Base-by-base conservation (phyloP, 53 echinoderm and acorn worm genomes). In the Stichopus horrens region DNA sequence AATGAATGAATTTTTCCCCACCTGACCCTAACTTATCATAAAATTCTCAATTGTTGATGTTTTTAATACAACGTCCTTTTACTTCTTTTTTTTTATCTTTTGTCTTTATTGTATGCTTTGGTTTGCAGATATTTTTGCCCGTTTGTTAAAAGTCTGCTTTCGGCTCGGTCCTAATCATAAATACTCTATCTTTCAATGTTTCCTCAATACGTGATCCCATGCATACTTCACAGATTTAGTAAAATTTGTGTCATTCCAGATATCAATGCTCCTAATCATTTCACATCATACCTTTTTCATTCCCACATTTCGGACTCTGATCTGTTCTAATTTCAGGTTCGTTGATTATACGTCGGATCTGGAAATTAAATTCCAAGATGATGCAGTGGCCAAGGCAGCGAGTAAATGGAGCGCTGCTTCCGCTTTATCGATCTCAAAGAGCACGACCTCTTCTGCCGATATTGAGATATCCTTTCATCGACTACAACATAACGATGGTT, bases 341-440 rank as follows among this genome's bases (percentile, higher is more conserved):
- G 63, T 53, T 20, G 88, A 79, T 71, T 92, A 90, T 82, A 88
- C 94, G 8, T 88, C 88, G 4, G 94, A 94, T 67, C 66, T 92
- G 11, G n/a, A 90, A 5, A 57, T 52, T 21, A 52, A 86, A 18
- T 86, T 86, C 11, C 88, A 55, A 21, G 79, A 76, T 8, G 81
- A 88, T 7, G 94, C 90, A 6, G 74, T 94, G 57, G 51, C 66
- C 59, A 88, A 68, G 16, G 94, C 92, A 11, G 73, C 88, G n/a
- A 21, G 52, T 7, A 66, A 85, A 16, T 85, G 85, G 85, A 53
- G 85, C 52, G 85, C 85, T 9, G 85, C 66, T 5, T 85, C 85
- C 16, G 13, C 10, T 63, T 52, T 85, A 67, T 58, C 85, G 21
- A 85, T 85, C 5, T 11, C 14, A 8, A 21, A 18, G 52, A 66